phyloP scores from a whole-genome alignment of 92 coral and sea anemone species.

The Virgularia gustaviana region DNA sequence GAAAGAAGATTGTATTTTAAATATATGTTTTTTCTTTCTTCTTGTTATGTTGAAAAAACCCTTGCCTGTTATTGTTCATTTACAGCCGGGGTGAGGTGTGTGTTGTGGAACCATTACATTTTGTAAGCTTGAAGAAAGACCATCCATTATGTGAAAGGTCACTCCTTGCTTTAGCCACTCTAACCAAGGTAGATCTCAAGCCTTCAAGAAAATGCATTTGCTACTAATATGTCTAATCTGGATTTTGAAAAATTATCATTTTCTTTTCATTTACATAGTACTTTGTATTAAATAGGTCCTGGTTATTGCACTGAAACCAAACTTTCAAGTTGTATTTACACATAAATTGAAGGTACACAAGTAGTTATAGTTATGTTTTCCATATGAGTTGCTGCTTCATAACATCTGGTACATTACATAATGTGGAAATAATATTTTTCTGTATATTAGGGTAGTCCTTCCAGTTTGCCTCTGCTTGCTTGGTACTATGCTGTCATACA shows the following conservation, averaged over 20 bases:
- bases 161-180: constrained; percentile 78
- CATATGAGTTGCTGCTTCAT: background rate
- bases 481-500: constrained; percentile 98
- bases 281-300: constrained; percentile 57
- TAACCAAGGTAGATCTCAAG: constrained; percentile 66
- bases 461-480: constrained; percentile 77
- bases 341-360: constrained; percentile 68
- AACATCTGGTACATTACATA: background rate
- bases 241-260: background rate
- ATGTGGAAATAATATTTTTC: constrained; percentile 3
- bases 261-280: background rate
- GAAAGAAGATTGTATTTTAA: background rate
- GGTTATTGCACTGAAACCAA: constrained; percentile 75
- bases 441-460: constrained; percentile 62
- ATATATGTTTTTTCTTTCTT: background rate
- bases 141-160: constrained; percentile 77
- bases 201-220: background rate
- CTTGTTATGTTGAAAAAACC: background rate
- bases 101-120: constrained; percentile 81
- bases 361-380: background rate
- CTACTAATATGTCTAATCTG: background rate
- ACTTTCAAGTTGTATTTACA: constrained; percentile 76
- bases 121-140: constrained; percentile 79
- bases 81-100: constrained; percentile 97
- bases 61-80: background rate